Evolutionary conservation across 2,888 invertebrate genomes (phyloP).

Genomic region (Limenitis camilla): DNA sequence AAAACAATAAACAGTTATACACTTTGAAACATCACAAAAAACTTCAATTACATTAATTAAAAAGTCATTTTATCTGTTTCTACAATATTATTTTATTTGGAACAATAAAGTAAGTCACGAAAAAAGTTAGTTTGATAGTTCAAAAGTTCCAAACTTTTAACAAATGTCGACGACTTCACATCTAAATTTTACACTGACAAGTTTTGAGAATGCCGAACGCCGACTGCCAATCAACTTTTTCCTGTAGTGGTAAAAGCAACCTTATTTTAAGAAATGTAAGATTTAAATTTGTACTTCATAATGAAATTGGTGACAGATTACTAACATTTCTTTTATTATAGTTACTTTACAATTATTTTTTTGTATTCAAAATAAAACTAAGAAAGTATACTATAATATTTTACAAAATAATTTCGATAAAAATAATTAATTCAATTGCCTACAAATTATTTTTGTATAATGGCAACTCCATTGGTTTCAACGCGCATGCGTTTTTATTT

Average conservation of each 20-base stretch:
- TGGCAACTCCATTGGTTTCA: too few species aligned
- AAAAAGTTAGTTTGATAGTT: conserved; percentile 37
- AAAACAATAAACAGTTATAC: conserved; percentile 65
- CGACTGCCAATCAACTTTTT: conserved; percentile 8
- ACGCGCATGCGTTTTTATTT: too few species aligned
- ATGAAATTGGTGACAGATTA: not conserved
- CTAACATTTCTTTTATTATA: not conserved
- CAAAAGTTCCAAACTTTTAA: conserved; percentile 51
- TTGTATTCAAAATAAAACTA: not conserved
- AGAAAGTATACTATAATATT: too few species aligned
- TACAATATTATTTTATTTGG: not conserved
- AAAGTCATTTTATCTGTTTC: not conserved
- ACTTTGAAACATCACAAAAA: conserved; percentile 38
- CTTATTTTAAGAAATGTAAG: not conserved
- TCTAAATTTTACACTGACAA: conserved; percentile 46
- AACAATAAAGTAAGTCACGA: conserved; percentile 13
- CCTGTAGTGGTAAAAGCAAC: conserved; percentile 10
- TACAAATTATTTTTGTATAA: too few species aligned
- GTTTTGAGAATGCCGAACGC: conserved; percentile 34
- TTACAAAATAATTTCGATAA: too few species aligned
- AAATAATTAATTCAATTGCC: too few species aligned
- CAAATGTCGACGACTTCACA: conserved; percentile 53
- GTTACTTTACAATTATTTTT: not conserved
- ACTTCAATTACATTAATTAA: conserved; percentile 27
- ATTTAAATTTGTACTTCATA: not conserved